Conservation (phyloP, 2,888 invertebrate species). For the Pyrgus malvae region DNA sequence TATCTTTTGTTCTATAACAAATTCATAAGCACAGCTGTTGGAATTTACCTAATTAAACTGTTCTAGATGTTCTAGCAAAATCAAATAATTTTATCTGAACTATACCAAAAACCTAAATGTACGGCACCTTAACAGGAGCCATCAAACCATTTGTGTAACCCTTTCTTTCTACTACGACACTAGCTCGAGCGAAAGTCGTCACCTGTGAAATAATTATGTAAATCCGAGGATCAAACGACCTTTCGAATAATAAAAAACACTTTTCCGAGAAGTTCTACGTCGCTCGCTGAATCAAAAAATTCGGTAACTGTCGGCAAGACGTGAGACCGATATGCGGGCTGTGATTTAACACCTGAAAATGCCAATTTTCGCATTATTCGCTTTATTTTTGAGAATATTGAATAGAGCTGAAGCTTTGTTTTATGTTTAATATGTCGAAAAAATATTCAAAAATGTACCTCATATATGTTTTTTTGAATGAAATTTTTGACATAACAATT, state of each 20-base stretch:
- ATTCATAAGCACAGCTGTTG: too few relatives aligned
- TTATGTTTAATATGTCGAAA: too few relatives aligned
- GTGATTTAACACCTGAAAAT: constrained; percentile 25
- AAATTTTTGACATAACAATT: too few relatives aligned
- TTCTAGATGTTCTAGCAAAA: too few relatives aligned
- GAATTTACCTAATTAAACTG: too few relatives aligned
- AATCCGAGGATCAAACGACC: constrained; percentile 21
- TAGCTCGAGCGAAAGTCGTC: not conserved
- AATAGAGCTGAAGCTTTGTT: not conserved
- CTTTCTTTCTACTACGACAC: constrained; percentile 8
- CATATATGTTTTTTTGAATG: too few relatives aligned
- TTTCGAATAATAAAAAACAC: constrained; percentile 19
- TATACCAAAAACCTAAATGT: too few relatives aligned
- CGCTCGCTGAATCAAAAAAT: constrained; percentile 24
- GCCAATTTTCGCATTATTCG: constrained; percentile 21
- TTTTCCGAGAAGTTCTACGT: not conserved
- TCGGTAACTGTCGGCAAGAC: constrained; percentile 26
- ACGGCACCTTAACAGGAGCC: too few relatives aligned
- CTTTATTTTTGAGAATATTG: constrained; percentile 16
- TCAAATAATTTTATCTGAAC: too few relatives aligned
- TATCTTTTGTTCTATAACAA: too few relatives aligned
- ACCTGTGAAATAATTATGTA: constrained; percentile 26
- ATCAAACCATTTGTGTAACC: too few relatives aligned
- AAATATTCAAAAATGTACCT: too few relatives aligned
- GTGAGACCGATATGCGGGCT: constrained; percentile 23